Base-by-base conservation (phyloP, 2,113 vertebrate genomes). In the Microcebus griseorufus region DNA sequence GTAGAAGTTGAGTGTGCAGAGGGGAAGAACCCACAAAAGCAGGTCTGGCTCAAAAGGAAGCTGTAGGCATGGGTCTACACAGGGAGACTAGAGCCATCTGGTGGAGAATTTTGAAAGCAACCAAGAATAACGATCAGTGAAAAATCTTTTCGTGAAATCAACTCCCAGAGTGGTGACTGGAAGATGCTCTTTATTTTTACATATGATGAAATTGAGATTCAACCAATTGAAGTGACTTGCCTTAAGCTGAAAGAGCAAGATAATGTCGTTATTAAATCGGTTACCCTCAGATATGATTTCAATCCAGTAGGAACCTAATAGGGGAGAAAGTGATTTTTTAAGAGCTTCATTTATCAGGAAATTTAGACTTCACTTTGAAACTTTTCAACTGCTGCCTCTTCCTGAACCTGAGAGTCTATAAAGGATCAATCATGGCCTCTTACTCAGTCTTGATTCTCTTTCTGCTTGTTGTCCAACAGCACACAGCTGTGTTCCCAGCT, bases 111-210 rank as follows among this genome's bases (percentile, higher is more conserved):
- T 1, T 62, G 80, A 93, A 72, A 95, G 75, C 80, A 94, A 69
- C 76, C 9, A 96, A 93, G 84, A 95, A 88, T 45, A 62, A 78
- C 14, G 60, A 64, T 75, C n/a, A 18, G 18, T 72, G 72, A 76
- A 93, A 58, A 96, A 75, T 79, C 60, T 85, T n/a, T 87, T 86
- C 42, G 34, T 20, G 53, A 91, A 82, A 88, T 78, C 78, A 81
- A 80, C 60, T 76, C 22, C 67, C 64, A n/a, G 34, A 86, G 70
- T 70, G 14, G 86, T 88, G 76, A 76, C 88, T 81, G 34, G 67
- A 82, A 94, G 80, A 90, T 11, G 73, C 45, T 55, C 85, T 92
- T 95, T 89, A 67, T 60, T 82, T 97, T 94, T 72, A 88, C 20
- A 55, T 83, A 83, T 14, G 64, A 88, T 79, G 25, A 84, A 90